phyloP scores from a whole-genome alignment of 1,140 invertebrate genomes.

The Ridgeia piscesae region DNA sequence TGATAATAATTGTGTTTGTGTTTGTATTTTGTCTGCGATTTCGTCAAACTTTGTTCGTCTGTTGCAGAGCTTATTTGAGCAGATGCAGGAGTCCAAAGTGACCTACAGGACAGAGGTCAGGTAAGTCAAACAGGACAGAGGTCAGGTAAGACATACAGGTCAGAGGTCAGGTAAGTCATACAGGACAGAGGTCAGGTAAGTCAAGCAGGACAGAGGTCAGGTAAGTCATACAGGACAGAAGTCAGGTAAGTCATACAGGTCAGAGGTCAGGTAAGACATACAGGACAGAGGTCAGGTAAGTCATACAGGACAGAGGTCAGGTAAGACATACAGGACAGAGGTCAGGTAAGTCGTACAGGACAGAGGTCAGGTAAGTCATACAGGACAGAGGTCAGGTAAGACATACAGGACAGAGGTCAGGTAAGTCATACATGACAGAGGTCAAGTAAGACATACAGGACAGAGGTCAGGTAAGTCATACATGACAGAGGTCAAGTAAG shows the following conservation, averaged over 20 bases:
- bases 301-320: no score
- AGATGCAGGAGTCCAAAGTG: conserved; percentile 71
- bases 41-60: conserved; percentile 12
- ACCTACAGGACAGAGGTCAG: conserved; percentile 62
- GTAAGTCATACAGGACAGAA: conserved; percentile 52
- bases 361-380: conserved; percentile 55
- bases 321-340: conserved; percentile 62
- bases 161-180: conserved; percentile 56
- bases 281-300: conserved; percentile 55
- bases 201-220: conserved; percentile 54
- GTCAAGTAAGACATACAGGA: conserved; percentile 70
- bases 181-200: conserved; percentile 55
- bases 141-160: conserved; percentile 62
- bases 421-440: conserved; percentile 63
- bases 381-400: no score
- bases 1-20: not conserved
- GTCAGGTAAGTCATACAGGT: conserved; percentile 55
- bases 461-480: conserved; percentile 55
- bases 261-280: no score
- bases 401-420: conserved; percentile 63
- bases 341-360: conserved; percentile 55
- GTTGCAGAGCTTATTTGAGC: conserved; percentile 52
- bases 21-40: not conserved
- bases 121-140: conserved; percentile 50
- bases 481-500: conserved; percentile 74